Percentiles rank a stretch among this genome's conserved stretches.
These are phyloP conservation scores for Charina bottae DNA, from an alignment of 2,113 vertebrate species.

Conservation along the genomic window DNA sequence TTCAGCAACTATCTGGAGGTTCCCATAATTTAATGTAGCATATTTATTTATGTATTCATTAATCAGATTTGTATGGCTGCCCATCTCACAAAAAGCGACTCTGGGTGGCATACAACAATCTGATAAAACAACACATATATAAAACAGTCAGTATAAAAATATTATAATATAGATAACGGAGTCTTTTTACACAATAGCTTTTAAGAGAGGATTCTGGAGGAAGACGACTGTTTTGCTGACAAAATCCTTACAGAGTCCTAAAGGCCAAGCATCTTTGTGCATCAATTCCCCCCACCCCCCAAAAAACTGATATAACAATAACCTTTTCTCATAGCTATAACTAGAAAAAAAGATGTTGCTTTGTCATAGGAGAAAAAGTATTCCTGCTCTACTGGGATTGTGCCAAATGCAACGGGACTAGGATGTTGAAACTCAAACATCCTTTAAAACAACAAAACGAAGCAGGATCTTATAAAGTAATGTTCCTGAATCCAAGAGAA, in stretches of 20 bases:
- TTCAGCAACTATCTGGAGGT: not conserved
- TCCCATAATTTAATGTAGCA: not conserved
- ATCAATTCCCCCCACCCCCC: not conserved
- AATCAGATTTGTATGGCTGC: too few species aligned
- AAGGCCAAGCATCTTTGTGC: not conserved
- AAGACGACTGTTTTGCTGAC: not conserved
- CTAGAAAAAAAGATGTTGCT: constrained; percentile 1
- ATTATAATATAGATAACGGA: not conserved
- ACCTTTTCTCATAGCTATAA: not conserved
- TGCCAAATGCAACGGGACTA: not conserved
- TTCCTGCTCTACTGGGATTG: not conserved
- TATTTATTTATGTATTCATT: not conserved
- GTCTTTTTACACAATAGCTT: not conserved
- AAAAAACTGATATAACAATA: not conserved
- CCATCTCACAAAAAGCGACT: too few species aligned
- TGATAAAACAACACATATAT: too few species aligned
- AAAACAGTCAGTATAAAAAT: too few species aligned
- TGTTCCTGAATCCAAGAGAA: constrained; percentile 11
- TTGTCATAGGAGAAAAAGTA: not conserved
- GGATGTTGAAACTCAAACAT: constrained; percentile 21
- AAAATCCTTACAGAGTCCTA: not conserved
- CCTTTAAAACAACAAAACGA: not conserved
- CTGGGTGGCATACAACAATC: too few species aligned
- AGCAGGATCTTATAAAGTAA: constrained; percentile 16
- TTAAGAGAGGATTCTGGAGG: not conserved